phyloP scores from a whole-genome alignment of 2,797 vertebrate genomes.

The Hypotaenidia okinawae region DNA sequence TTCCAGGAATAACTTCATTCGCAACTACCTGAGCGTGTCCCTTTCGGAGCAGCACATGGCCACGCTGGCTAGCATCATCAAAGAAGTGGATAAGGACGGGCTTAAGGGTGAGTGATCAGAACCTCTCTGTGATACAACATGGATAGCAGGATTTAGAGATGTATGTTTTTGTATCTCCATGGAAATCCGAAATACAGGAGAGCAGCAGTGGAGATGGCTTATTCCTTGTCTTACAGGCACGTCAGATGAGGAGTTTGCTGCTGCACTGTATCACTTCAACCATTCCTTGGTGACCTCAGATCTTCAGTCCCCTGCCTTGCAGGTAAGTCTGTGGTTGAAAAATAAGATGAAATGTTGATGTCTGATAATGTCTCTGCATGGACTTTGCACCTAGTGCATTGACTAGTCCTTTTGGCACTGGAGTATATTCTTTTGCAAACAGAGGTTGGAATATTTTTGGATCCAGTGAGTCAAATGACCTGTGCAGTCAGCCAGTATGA shows the following conservation, averaged over 20 bases:
- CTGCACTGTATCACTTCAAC: conserved; percentile 97
- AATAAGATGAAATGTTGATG: not conserved
- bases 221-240: conserved; percentile 79
- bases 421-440: not conserved
- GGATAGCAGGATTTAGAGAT: not conserved
- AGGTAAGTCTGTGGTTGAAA: conserved; percentile 78
- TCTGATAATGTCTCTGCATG: accelerated
- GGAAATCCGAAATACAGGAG: not conserved
- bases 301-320: conserved; percentile 93
- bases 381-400: not conserved
- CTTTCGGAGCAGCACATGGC: conserved; percentile 97
- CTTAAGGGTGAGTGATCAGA: conserved; percentile 86
- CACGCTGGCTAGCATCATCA: conserved; percentile 96
- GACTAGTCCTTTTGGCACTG: not conserved
- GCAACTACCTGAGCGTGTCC: conserved; percentile 97
- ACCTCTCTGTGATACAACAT: not conserved
- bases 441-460: not conserved
- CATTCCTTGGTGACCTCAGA: conserved; percentile 97
- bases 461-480: not conserved
- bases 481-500: not conserved
- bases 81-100: conserved; percentile 97
- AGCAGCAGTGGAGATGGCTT: not conserved
- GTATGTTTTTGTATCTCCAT: not conserved
- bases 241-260: conserved; percentile 95
- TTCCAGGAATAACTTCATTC: conserved; percentile 97